Evolutionary conservation across 2,797 vertebrate species (phyloP), one percentile per base, ranked within the genome.

Genomic region (Cirrhinus mrigala): DNA sequence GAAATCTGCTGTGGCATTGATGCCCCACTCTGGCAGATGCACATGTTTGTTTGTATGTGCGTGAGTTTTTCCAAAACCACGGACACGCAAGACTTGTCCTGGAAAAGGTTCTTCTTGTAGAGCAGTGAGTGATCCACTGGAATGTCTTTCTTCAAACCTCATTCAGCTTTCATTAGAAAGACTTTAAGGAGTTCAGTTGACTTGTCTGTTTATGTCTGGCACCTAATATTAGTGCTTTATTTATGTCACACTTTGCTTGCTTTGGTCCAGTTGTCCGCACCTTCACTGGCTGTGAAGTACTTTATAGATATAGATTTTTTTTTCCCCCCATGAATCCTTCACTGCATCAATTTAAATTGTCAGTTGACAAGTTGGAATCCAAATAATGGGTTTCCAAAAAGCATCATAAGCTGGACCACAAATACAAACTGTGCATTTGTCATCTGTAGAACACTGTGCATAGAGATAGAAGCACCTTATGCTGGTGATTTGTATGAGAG

Each of bases 1-100:
- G 69, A 92, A 95, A 94, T 93, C 91, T 89, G 88, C 90, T 93
- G 90, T 91, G 91, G 92, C 91, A 89, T 87, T 86, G 89, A 88
- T 84, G 77, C 62, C 77, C 40, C 15, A 16, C 15, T 75, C 40
- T 85, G 60, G 29, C 46, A 62, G 24, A 6, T 70, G 29, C 15
- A 70, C 50, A 75, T 44, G 24, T 66, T 69, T 76, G 50, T 71
- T 46, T 84, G 44, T 73, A 60, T 64, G 16, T 10, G n/a, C 58
- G 64, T 69, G 29, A 16, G 48, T 75, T 54, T 89, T 85, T 66
- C 40, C 27, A 24, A 70, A 44, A 58, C 58, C 12, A 14, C 1
- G 18, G 64, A 60, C 79, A 76, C 10, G 33, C 37, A 66, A 22
- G 14, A 69, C 62, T 69, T 56, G 62, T 76, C 33, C 16, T 78